Evolutionary conservation across 1,140 invertebrate species (phyloP).

Genomic region (Neodiprion pinetum): DNA sequence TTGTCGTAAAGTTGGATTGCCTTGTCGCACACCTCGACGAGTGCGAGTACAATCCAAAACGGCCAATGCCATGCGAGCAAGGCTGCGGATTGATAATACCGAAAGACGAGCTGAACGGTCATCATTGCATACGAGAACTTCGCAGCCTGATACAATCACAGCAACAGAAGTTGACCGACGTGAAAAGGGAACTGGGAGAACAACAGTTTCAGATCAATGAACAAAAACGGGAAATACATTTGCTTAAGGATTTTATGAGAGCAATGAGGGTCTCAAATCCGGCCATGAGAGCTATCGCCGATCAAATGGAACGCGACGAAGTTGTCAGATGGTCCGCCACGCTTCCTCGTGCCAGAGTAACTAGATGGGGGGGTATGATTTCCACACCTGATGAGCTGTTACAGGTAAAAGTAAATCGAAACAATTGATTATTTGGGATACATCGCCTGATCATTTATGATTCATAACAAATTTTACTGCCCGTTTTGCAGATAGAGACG

Average conservation of each 20-base stretch:
- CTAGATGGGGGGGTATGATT: conserved; percentile 97
- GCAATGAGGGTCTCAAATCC: conserved; percentile 90
- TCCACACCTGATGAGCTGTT: conserved; percentile 93
- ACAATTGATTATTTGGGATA: conserved; percentile 4
- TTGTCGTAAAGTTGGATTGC: conserved; percentile 86
- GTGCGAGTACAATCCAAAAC: conserved; percentile 94
- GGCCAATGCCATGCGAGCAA: conserved; percentile 89
- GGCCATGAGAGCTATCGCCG: conserved; percentile 84
- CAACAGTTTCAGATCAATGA: conserved; percentile 87
- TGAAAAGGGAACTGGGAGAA: conserved; percentile 85
- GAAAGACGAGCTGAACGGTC: conserved; percentile 93
- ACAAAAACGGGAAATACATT: conserved; percentile 85
- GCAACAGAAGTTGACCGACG: conserved; percentile 83
- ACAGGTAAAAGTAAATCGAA: conserved; percentile 68
- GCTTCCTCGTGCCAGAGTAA: conserved; percentile 85
- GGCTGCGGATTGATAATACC: conserved; percentile 93
- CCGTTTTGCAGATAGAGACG: too few relatives aligned
- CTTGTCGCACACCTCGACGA: conserved; percentile 85
- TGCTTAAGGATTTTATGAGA: conserved; percentile 92
- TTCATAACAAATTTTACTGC: too few relatives aligned
- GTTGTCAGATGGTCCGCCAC: conserved; percentile 90
- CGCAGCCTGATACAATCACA: conserved; percentile 84
- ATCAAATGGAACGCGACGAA: conserved; percentile 93
- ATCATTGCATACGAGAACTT: conserved; percentile 92
- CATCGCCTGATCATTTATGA: too few relatives aligned